Evolutionary conservation across 2,888 invertebrate genomes (phyloP).

Genomic region (Leptopilina drosophilae): DNA sequence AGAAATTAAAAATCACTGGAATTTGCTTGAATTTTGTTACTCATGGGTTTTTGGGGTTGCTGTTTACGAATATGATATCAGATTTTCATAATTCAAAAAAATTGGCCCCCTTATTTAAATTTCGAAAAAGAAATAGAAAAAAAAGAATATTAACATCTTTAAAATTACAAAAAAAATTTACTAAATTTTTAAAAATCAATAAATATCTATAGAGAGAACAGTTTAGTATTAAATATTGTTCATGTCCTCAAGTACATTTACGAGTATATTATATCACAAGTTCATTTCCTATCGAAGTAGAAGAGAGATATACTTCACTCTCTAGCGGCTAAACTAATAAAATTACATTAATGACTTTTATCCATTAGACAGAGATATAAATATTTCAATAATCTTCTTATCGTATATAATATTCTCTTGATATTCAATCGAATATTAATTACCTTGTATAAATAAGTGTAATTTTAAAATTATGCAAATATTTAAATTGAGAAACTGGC

Average conservation of each 20-base stretch:
- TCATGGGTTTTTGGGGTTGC: too few species aligned
- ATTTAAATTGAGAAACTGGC: not conserved
- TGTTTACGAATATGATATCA: too few species aligned
- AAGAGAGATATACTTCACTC: not conserved
- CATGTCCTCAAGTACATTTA: not conserved
- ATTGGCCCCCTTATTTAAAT: too few species aligned
- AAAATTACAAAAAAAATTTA: too few species aligned
- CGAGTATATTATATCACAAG: not conserved
- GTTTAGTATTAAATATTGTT: too few species aligned
- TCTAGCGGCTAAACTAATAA: not conserved
- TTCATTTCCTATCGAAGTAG: not conserved
- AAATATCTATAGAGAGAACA: too few species aligned
- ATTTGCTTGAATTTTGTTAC: too few species aligned
- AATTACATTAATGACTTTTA: constrained; percentile 22
- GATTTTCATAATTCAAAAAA: too few species aligned
- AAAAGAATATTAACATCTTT: too few species aligned
- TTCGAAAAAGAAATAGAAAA: too few species aligned
- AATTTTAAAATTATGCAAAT: constrained; percentile 22
- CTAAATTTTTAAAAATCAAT: too few species aligned
- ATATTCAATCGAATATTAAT: constrained; percentile 6
- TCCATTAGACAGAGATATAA: constrained; percentile 9
- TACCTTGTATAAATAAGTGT: not conserved
- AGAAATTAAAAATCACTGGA: too few species aligned
- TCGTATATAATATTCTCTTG: not conserved
- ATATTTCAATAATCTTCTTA: constrained; percentile 26